phyloP scores from a whole-genome alignment of 1,140 invertebrate species.

The Drosophila pseudoananassae region DNA sequence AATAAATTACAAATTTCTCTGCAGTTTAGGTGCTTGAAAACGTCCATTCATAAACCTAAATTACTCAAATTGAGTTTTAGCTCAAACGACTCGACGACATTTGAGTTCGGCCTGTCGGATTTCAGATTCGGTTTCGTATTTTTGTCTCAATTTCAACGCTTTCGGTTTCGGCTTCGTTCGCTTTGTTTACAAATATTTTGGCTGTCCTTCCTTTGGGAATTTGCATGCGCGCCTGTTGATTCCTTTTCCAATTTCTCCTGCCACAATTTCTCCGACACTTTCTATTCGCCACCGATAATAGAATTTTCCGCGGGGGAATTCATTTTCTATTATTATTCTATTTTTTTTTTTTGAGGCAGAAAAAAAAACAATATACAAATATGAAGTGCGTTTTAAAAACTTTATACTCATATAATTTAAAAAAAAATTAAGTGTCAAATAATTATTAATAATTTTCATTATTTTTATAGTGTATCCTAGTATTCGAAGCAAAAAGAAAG shows the following conservation, averaged over 20 bases:
- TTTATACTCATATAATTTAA: no score
- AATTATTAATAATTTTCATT: not conserved
- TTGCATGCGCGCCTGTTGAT: conserved; percentile 60
- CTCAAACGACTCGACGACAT: not conserved
- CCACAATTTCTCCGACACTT: not conserved
- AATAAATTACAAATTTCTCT: no score
- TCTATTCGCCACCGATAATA: not conserved
- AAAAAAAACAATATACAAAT: no score
- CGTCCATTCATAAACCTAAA: conserved; percentile 7
- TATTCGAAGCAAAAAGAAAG: no score
- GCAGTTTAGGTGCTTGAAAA: not conserved
- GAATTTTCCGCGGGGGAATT: not conserved
- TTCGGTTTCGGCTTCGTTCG: conserved; percentile 7
- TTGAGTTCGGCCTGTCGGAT: conserved; percentile 5
- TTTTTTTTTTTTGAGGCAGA: no score
- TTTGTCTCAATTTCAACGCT: conserved; percentile 1
- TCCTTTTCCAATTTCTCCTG: conserved; percentile 23
- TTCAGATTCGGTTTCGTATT: not conserved
- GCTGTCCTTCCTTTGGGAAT: conserved; percentile 31
- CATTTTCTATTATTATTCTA: not conserved
- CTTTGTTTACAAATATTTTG: conserved; percentile 66
- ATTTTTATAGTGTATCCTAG: not conserved
- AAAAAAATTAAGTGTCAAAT: no score
- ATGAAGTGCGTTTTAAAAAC: no score
- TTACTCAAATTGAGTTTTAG: conserved; percentile 14